A percentile compares a stretch with the other conserved stretches of the same genome.
Evolutionary conservation across 2,888 invertebrate genomes (phyloP).

Genomic region (Thecocarcelia acutangulata): DNA sequence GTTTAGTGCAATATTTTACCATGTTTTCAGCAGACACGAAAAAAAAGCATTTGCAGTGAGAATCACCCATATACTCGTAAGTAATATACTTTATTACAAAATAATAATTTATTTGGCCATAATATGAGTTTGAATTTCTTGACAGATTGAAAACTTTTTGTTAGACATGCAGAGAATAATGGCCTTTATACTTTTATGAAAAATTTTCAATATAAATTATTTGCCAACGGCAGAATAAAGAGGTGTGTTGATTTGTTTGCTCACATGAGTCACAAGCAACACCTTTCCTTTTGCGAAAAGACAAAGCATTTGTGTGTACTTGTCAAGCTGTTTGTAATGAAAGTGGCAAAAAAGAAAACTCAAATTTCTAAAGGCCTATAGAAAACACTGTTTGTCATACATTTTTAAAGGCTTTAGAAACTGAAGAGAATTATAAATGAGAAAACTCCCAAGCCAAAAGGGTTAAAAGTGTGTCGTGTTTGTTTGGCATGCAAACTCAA

Average conservation of each 20-base stretch:
- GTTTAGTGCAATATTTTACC: no score
- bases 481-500: constrained; percentile 28
- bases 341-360: neutral
- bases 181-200: constrained; percentile 5
- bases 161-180: neutral
- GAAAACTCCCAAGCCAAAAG: constrained; percentile 41
- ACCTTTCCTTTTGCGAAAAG: neutral
- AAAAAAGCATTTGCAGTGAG: no score
- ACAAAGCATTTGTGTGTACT: neutral
- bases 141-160: neutral
- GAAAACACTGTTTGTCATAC: constrained; percentile 10
- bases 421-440: constrained; percentile 4
- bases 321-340: neutral
- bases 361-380: constrained; percentile 38
- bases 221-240: constrained; percentile 37
- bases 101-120: neutral
- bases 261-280: constrained; percentile 34
- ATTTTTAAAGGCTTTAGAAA: constrained; percentile 26
- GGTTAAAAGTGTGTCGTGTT: constrained; percentile 37
- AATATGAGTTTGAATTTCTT: constrained; percentile 14
- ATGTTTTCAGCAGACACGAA: no score
- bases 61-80: no score
- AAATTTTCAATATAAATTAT: constrained; percentile 52
- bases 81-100: constrained; percentile 21
- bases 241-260: constrained; percentile 55